Base-by-base conservation (phyloP, 2,113 vertebrate species). In the Myrmophylax atrothorax region DNA sequence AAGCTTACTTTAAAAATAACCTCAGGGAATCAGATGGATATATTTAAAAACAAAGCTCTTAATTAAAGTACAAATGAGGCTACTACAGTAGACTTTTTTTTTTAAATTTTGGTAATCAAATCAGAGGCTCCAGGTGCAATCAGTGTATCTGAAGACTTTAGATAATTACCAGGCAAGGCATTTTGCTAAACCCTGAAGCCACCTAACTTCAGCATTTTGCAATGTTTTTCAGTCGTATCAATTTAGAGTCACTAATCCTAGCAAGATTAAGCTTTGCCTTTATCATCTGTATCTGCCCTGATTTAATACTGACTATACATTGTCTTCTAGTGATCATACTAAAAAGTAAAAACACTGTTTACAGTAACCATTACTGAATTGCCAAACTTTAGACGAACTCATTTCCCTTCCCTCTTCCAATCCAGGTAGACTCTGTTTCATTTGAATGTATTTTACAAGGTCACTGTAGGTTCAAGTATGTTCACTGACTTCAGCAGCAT, bases 41-140 rank as follows among this genome's bases (percentile, higher is more conserved):
- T 96, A 95, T 96, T 96, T 97, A 97, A 93, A 95, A 79, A 96
- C 91, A 97, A 97, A 95, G 87, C 94, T 89, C 90, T 94, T 97
- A 97, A 97, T 96, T 94, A 94, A 96, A 93, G 79, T 84, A 95
- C 87, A 96, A 93, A 95, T 81, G 67, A 94, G 88, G 83, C 95
- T 96, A 96, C 68, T 95, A 70, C 23, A 62, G 56, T 62, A 88
- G 62, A 31, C 35, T 90, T 73, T 42, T 77, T 46, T 52, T 52
- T 26, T 47, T 47, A 47, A 24, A 47, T 92, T 95, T 88, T 29
- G 14, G 62, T 89, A 92, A 96, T 96, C 87, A 91, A 86, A 92
- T 94, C 60, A 84, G 72, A 55, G 50, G 53, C 91, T 97, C 75
- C 72, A 95, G 93, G 89, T 95, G 82, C 73, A 96, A 84, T 86